Percentiles rank a stretch among this genome's conserved stretches.
These are phyloP conservation scores for Athrips mouffetella DNA, from an alignment of 2,888 invertebrate genomes.

Conservation along the genomic window DNA sequence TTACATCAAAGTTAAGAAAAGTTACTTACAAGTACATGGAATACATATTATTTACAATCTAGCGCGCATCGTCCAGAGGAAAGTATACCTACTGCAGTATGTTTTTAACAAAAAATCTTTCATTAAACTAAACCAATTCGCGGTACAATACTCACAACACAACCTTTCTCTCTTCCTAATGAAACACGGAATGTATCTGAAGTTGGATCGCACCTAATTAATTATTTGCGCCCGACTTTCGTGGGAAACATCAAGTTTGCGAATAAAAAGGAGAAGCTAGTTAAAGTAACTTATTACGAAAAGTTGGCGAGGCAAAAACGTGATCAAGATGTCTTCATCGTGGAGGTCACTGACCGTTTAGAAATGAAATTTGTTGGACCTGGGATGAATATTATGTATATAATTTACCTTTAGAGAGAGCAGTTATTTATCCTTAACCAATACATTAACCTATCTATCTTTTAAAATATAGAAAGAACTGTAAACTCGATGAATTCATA, in stretches of 20 bases:
- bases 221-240: constrained; percentile 28
- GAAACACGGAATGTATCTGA: constrained; percentile 11
- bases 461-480: too few species aligned
- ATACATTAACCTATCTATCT: too few species aligned
- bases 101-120: constrained; percentile 2
- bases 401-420: too few species aligned
- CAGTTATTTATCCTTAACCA: too few species aligned
- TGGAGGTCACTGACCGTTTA: too few species aligned
- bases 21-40: too few species aligned
- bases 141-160: not conserved
- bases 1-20: too few species aligned
- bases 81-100: not conserved
- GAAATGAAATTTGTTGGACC: too few species aligned
- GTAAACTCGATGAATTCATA: too few species aligned
- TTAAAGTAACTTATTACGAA: constrained; percentile 21
- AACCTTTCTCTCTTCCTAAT: constrained; percentile 5
- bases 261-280: constrained; percentile 23
- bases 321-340: not conserved
- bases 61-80: not conserved
- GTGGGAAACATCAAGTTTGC: constrained; percentile 20
- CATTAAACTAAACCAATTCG: constrained; percentile 5
- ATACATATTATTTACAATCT: too few species aligned
- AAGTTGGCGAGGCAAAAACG: not conserved
- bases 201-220: constrained; percentile 24
- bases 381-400: too few species aligned